Evolutionary conservation across 2,888 invertebrate genomes (phyloP), one percentile per base, ranked within the genome.

Genomic region (Danaus chrysippus): DNA sequence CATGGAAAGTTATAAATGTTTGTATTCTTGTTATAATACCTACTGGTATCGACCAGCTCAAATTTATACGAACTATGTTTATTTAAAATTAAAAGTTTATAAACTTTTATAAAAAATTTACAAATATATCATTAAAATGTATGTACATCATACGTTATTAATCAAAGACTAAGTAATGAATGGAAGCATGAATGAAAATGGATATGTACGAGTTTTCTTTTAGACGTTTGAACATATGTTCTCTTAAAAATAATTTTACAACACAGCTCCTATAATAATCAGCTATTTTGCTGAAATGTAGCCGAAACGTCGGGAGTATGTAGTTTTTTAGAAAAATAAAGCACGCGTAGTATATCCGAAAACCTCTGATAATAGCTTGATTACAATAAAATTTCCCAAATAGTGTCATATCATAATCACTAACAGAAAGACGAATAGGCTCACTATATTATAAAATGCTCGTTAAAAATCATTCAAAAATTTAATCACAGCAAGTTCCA

Each of bases 111-210:
- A 49, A 10, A 17, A 34, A 9, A 11, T 49, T 52, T 58, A 15
- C 11, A 49, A 44, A 34, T 44, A 34, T 44, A 58, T 12, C 6
- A 13, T 15, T 58, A 41, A 17, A 53, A 58, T 42, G 19, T 42
- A 58, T 42, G 19, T 42, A 19, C 49, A 41, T 15, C 15, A 11
- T 57, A 13, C 10, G 12, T 19, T 11, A 12, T 19, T 56, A 23
- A 17, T 52, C 15, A 34, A 52, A 17, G 49, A 42, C 52, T 52
- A 49, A 41, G 83, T 84, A 86, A 84, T 85, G 84, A 86, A 87
- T 85, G 80, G 82, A 84, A 75, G 79, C 78, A 74, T 70, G 2
- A 23, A 75, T 75, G 78, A 74, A 77, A 71, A 76, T 71, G 81
- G 84, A 87, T 87, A 86, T 34, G 23, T 5, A 5, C 23, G 0